These are phyloP conservation scores for Eriocheir sinensis DNA, from an alignment of 1,140 invertebrate genomes.

Conservation along the genomic window DNA sequence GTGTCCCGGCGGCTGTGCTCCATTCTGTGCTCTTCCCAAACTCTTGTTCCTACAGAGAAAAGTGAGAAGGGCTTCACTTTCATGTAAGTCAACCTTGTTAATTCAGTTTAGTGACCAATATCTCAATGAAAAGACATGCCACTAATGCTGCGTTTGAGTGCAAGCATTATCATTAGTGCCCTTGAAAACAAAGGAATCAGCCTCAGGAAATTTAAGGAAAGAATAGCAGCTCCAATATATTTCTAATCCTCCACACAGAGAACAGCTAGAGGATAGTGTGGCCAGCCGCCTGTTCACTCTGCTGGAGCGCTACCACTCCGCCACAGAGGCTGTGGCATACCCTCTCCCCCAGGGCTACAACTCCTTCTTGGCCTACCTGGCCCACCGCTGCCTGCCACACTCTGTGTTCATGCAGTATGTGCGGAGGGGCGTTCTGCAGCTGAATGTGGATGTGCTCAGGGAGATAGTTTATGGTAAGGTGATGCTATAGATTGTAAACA, in stretches of 20 bases:
- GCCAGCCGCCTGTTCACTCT: slow-evolving; percentile 88
- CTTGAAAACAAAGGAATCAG: too few species aligned
- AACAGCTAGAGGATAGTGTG: slow-evolving; percentile 87
- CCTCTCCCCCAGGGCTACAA: slow-evolving; percentile 92
- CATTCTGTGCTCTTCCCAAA: slow-evolving; percentile 87
- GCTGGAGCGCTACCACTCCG: slow-evolving; percentile 89
- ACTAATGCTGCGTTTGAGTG: too few species aligned
- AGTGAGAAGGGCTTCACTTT: slow-evolving; percentile 89
- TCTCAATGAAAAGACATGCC: too few species aligned
- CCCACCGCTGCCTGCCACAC: slow-evolving; percentile 89
- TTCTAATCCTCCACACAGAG: slow-evolving; percentile 83
- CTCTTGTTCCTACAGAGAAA: slow-evolving; percentile 86
- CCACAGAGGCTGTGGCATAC: slow-evolving; percentile 90
- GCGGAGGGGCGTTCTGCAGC: slow-evolving; percentile 89
- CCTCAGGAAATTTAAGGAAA: too few species aligned
- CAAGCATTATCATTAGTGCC: too few species aligned
- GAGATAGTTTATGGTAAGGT: slow-evolving; percentile 87
- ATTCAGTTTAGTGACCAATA: too few species aligned
- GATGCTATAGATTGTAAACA: background rate
- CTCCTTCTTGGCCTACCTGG: slow-evolving; percentile 93
- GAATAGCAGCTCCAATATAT: too few species aligned
- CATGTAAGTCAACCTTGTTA: slow-evolving; percentile 86
- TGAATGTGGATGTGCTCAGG: slow-evolving; percentile 93
- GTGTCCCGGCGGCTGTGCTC: slow-evolving; percentile 89
- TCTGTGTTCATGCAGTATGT: slow-evolving; percentile 91